Percentiles rank a stretch among this genome's conserved stretches.
phyloP scores from a whole-genome alignment of 2,888 invertebrate genomes.

The Harpagoxenus sublaevis region DNA sequence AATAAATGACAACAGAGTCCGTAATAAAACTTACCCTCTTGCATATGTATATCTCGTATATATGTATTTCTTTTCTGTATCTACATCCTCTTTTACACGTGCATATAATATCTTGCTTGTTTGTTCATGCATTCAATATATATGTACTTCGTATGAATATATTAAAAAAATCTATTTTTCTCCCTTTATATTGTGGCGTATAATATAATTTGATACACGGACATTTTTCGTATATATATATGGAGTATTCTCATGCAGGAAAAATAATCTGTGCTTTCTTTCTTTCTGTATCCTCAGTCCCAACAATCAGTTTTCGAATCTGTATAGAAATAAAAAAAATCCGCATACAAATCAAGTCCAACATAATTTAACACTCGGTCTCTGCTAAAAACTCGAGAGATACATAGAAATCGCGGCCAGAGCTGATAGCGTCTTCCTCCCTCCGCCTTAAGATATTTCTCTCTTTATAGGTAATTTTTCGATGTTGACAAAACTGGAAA shows the following conservation, averaged over 20 bases:
- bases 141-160: slow-evolving; percentile 31
- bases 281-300: background rate
- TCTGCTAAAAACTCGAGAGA: slow-evolving; percentile 38
- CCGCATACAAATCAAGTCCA: slow-evolving; percentile 26
- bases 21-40: slow-evolving; percentile 48
- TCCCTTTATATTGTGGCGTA: slow-evolving; percentile 32
- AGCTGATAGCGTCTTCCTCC: background rate
- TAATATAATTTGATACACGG: slow-evolving; percentile 43
- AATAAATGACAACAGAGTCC: slow-evolving; percentile 55
- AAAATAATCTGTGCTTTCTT: slow-evolving; percentile 17
- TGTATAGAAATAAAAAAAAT: slow-evolving; percentile 33
- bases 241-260: slow-evolving; percentile 41
- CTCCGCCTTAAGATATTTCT: background rate
- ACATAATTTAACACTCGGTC: slow-evolving; percentile 52
- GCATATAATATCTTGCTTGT: slow-evolving; percentile 36
- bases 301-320: slow-evolving; percentile 19
- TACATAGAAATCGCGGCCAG: slow-evolving; percentile 1
- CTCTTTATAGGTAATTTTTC: slow-evolving; percentile 28
- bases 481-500: slow-evolving; percentile 39
- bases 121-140: slow-evolving; percentile 36
- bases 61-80: slow-evolving; percentile 59
- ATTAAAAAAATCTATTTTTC: slow-evolving; percentile 55
- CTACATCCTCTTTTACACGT: slow-evolving; percentile 63
- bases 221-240: slow-evolving; percentile 15
- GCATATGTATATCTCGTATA: slow-evolving; percentile 33